These are phyloP conservation scores for Sylvilagus bachmani DNA, from an alignment of 2,113 vertebrate species.

Conservation along the genomic window DNA sequence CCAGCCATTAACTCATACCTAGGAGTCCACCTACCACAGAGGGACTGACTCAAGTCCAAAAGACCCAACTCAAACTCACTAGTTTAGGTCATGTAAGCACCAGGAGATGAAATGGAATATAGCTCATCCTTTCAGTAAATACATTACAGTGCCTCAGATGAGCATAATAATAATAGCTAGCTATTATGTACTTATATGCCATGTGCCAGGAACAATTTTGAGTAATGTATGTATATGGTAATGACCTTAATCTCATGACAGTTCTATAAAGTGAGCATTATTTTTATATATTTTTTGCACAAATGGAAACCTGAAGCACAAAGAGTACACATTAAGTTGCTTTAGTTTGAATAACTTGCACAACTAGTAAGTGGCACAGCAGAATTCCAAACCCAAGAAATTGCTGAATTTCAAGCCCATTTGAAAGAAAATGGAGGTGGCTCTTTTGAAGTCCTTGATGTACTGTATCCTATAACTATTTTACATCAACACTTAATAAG, in stretches of 20 bases:
- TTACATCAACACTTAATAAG: background rate
- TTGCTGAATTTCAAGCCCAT: background rate
- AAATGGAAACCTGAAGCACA: background rate
- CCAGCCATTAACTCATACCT: background rate
- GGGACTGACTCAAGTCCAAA: background rate
- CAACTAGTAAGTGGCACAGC: background rate
- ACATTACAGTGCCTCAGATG: background rate
- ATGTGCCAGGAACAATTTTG: background rate
- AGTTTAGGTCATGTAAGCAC: too few relatives aligned
- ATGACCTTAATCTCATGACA: background rate
- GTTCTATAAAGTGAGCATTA: background rate
- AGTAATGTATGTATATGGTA: background rate
- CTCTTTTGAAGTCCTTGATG: background rate
- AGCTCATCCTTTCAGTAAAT: background rate
- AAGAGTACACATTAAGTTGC: background rate
- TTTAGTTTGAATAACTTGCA: background rate
- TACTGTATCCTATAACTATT: rapidly evolving
- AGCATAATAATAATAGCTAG: background rate
- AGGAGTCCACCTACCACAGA: background rate
- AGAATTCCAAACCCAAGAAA: background rate
- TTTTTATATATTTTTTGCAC: background rate
- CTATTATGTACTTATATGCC: background rate
- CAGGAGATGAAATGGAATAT: background rate
- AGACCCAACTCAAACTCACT: background rate
- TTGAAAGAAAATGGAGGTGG: background rate